These are phyloP conservation scores for Lontra canadensis DNA, from an alignment of 2,113 vertebrate genomes.

Conservation along the genomic window DNA sequence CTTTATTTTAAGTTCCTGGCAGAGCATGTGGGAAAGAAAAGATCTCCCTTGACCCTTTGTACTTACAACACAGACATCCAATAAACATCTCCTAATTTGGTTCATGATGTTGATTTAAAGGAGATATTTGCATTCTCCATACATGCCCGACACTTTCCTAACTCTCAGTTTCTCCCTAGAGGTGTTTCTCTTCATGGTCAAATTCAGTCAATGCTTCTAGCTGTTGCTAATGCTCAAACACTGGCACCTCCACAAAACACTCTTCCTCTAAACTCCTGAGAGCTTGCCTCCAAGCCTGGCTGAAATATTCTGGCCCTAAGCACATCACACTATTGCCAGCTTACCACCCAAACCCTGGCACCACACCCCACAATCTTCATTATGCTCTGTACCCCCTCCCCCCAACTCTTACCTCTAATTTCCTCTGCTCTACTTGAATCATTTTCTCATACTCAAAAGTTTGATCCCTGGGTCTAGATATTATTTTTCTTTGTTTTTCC, in stretches of 20 bases:
- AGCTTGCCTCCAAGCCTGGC: not conserved
- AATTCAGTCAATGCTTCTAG: not conserved
- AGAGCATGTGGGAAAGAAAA: not conserved
- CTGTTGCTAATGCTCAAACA: not conserved
- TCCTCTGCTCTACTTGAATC: not conserved
- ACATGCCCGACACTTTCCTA: not conserved
- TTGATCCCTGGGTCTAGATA: not conserved
- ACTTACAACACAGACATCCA: not conserved
- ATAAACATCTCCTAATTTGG: not conserved
- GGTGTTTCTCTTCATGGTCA: not conserved
- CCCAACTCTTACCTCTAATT: not conserved
- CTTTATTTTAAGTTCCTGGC: constrained; percentile 35
- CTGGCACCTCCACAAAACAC: not conserved
- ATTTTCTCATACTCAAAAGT: not conserved
- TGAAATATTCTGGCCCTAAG: not conserved
- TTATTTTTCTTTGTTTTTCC: not conserved
- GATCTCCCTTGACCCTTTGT: constrained; percentile 21
- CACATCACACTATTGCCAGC: not conserved
- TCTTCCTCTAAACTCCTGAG: not conserved
- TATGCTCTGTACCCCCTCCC: not conserved
- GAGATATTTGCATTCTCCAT: not conserved
- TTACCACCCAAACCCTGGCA: no score
- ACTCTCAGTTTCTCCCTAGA: not conserved
- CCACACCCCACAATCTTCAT: not conserved
- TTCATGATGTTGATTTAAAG: not conserved